Evolutionary conservation across 2,888 invertebrate species (phyloP).

Genomic region (Apamea monoglypha): DNA sequence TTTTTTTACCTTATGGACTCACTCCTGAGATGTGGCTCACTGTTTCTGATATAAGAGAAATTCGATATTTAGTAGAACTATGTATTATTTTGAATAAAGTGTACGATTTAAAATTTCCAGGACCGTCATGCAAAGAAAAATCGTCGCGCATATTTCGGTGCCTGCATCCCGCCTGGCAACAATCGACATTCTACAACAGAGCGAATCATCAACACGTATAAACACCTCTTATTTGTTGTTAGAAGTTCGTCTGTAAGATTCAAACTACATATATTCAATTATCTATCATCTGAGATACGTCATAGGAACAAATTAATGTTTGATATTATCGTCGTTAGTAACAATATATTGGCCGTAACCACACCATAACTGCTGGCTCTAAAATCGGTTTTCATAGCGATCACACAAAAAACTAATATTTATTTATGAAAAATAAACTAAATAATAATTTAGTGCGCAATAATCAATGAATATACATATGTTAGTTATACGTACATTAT

Average conservation of each 20-base stretch:
- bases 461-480: slow-evolving; percentile 76
- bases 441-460: slow-evolving; percentile 73
- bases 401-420: slow-evolving; percentile 63
- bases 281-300: slow-evolving; percentile 64
- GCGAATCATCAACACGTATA: slow-evolving; percentile 64
- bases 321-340: slow-evolving; percentile 42
- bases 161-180: slow-evolving; percentile 81
- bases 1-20: no score
- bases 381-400: slow-evolving; percentile 62
- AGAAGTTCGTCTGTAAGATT: slow-evolving; percentile 73
- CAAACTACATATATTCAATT: slow-evolving; percentile 73
- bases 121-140: slow-evolving; percentile 82
- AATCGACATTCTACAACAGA: slow-evolving; percentile 64
- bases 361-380: slow-evolving; percentile 64
- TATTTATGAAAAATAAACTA: slow-evolving; percentile 69
- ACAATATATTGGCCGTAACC: slow-evolving; percentile 44
- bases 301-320: slow-evolving; percentile 57
- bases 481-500: slow-evolving; percentile 66
- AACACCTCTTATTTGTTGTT: slow-evolving; percentile 75
- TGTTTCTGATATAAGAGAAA: slow-evolving; percentile 12
- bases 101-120: slow-evolving; percentile 69
- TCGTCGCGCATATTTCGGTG: slow-evolving; percentile 79
- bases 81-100: slow-evolving; percentile 14
- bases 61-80: not conserved
- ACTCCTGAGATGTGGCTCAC: slow-evolving; percentile 17